phyloP scores from a whole-genome alignment of 2,797 vertebrate genomes.

The Poecilia gillii region DNA sequence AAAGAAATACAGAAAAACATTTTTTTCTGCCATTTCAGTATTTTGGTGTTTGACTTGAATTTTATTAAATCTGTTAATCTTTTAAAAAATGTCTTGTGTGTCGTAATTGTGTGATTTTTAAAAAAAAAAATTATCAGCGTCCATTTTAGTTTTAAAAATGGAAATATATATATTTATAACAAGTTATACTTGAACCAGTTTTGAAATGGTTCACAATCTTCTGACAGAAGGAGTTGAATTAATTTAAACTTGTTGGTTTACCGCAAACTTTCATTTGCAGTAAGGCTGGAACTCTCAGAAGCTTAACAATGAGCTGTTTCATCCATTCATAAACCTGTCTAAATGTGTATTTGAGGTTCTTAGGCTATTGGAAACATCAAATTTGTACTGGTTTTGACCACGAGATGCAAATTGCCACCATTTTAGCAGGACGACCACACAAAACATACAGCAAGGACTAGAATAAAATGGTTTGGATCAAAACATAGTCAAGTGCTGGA shows the following conservation, averaged over 20 bases:
- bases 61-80: conserved; percentile 85
- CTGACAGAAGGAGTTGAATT: not conserved
- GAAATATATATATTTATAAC: not conserved
- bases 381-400: not conserved
- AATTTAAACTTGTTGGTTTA: not conserved
- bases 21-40: conserved; percentile 83
- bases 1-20: conserved; percentile 49
- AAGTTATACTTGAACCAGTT: too few species aligned
- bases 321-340: not conserved
- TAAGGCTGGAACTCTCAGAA: not conserved
- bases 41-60: conserved; percentile 87
- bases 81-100: conserved; percentile 53
- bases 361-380: not conserved
- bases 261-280: not conserved
- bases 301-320: not conserved
- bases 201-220: too few species aligned
- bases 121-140: too few species aligned
- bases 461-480: not conserved
- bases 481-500: not conserved
- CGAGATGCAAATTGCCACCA: not conserved
- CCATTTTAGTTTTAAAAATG: not conserved
- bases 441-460: not conserved
- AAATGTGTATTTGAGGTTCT: not conserved
- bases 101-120: conserved; percentile 22
- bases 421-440: not conserved